Conservation (phyloP, 2,797 vertebrate genomes). For the Squalus acanthias region DNA sequence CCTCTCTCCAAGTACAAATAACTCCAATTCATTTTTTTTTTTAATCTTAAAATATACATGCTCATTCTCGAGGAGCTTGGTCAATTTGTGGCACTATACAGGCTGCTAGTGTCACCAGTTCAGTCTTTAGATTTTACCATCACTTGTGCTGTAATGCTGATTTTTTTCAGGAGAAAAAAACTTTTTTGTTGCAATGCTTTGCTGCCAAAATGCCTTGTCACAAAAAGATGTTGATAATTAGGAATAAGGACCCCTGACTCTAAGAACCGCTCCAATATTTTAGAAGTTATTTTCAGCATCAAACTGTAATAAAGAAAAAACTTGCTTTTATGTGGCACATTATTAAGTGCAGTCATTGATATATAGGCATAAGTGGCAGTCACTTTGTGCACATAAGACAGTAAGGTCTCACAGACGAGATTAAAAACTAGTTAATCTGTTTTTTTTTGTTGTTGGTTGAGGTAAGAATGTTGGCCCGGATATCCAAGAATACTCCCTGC, state of each 20-base stretch:
- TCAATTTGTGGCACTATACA: not conserved
- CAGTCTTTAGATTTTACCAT: not conserved
- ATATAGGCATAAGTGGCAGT: not conserved
- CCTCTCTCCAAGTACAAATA: not conserved
- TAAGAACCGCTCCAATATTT: not conserved
- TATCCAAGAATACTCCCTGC: not conserved
- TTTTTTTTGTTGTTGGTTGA: not conserved
- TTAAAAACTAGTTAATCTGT: too few relatives aligned
- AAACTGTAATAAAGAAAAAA: not conserved
- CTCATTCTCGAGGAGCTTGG: not conserved
- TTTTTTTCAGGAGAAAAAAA: not conserved
- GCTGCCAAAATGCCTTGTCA: not conserved
- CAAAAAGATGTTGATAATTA: not conserved
- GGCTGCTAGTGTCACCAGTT: not conserved
- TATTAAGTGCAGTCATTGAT: too few relatives aligned
- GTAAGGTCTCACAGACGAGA: not conserved
- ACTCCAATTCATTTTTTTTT: not conserved
- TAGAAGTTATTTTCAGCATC: not conserved
- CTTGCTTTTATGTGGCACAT: not conserved
- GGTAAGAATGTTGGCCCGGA: not conserved
- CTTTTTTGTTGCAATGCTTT: not conserved
- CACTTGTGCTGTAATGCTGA: not conserved
- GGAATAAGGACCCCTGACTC: not conserved
- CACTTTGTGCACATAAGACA: not conserved
- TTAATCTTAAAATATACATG: not conserved